Conservation (phyloP, 2,797 vertebrate species). For the Lophotriccus pileatus region DNA sequence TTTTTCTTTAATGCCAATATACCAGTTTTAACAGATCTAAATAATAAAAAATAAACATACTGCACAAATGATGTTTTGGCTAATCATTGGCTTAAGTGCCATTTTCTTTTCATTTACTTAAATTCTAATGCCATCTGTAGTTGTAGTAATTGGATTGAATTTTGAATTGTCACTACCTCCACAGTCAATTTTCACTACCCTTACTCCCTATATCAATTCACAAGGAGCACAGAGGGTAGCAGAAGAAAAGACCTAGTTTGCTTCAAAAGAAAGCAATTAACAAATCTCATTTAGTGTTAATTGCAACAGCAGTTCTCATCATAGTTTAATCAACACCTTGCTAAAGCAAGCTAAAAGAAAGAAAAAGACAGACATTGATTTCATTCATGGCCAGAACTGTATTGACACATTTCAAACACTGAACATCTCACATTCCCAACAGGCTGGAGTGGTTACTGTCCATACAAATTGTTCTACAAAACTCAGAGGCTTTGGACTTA, state of each 20-base stretch:
- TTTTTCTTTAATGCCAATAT: background rate
- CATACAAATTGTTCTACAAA: background rate
- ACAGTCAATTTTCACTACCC: slow-evolving; percentile 34
- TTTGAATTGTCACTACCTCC: slow-evolving; percentile 19
- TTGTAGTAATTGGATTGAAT: slow-evolving; percentile 22
- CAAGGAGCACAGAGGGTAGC: background rate
- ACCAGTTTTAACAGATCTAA: background rate
- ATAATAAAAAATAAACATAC: background rate
- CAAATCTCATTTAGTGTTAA: slow-evolving; percentile 73
- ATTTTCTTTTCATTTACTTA: slow-evolving; percentile 19
- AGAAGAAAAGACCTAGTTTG: background rate
- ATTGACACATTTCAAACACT: background rate
- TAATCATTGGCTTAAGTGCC: background rate
- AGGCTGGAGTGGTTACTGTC: background rate
- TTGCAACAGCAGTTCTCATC: slow-evolving; percentile 45
- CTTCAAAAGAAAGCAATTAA: slow-evolving; percentile 71
- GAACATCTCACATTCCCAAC: background rate
- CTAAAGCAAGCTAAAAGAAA: slow-evolving; percentile 24
- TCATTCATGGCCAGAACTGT: background rate
- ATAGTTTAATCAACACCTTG: slow-evolving; percentile 71
- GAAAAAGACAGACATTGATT: background rate
- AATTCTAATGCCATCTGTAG: background rate
- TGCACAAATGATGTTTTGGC: background rate
- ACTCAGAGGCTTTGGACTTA: background rate
- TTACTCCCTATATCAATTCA: background rate